Base-by-base conservation (phyloP, 2,797 vertebrate species). In the Parambassis ranga region DNA sequence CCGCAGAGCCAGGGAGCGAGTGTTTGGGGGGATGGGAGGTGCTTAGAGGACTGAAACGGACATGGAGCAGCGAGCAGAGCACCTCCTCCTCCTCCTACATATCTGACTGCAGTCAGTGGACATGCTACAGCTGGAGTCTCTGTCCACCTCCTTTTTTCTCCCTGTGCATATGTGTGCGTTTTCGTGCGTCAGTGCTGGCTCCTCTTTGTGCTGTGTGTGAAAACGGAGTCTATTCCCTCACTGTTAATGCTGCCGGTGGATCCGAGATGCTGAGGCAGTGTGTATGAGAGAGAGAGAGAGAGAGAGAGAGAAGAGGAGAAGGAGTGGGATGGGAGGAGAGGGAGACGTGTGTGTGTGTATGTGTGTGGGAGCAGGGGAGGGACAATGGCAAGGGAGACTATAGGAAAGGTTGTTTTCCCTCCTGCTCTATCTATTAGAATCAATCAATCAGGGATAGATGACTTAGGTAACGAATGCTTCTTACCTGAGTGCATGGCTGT, bases 51-150 rank as follows among this genome's bases (percentile, higher is more conserved):
- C 66, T 75, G 44, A 79, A 62, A 73, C 63, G 62, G 72, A 83
- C 77, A 73, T 77, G 78, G 65, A 86, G 71, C 70, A 33, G 58
- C 74, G 20, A 85, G 59, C 71, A 52, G 79, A 82, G 69, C 81
- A 80, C 82, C 81, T 83, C 85, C 85, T 86, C 85, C 85, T 86
- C 82, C 80, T 85, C 65, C 84, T 82, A 79, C 83, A 85, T 82
- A 79, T 88, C 86, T 81, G 85, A 75, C 66, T 77, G 83, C 79
- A 82, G 83, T 79, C 75, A 57, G 74, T 68, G 84, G 75, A 86
- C 81, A 75, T 72, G 71, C 71, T 75, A 65, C 75, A 75, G 76
- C 84, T 76, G 84, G 64, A 84, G 71, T 50, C 66, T 75, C 59
- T 16, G 68, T 70, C 52, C 56, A 59, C 61, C 75, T 78, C 42